Evolutionary conservation across 2,888 invertebrate genomes (phyloP), one percentile per base, ranked within the genome.

Genomic region (Pollenia angustigena): DNA sequence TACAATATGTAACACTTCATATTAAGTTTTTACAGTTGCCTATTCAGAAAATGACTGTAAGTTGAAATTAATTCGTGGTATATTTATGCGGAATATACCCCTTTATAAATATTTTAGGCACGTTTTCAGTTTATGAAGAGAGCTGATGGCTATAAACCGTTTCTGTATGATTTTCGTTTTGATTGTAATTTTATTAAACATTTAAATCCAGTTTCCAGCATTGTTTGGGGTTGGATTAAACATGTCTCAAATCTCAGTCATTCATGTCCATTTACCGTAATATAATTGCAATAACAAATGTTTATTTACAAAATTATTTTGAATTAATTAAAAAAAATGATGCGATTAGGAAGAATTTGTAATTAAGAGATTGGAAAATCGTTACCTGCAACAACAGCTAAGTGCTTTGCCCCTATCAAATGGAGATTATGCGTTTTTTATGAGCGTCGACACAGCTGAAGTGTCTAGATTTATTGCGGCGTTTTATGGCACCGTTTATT

Each of bases 181-280:
- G 4, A 14, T n/a, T 71, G 71, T 44, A 18, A 71, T 71, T 42
- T 14, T 8, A 9, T 14, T 2, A 71, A 66, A 12, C 32, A 32
- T 32, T 32, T 32, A 6, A 32, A 32, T 32, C 32, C 32, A 32
- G 32, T 32, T 32, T 32, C 32, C 32, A 32, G 6, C 6, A 32
- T 32, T 32, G 32, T 32, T 32, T 32, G 32, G 32, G 32, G 32
- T 6, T 46, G 46, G 46, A 0, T 64, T 16, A 64, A 64, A 44
- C 44, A 64, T 11, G 11, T 16, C n/a, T 11, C 64, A 16, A 64
- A 64, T 64, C 9, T 64, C 10, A 64, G 46, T 64, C 46, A 64
- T 64, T 44, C 64, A 8, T 64, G 64, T 64, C 64, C 64, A 12
- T 42, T 64, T 16, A 58, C 18, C 14, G 44, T 71, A 54, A 71